Base-by-base conservation (phyloP, 2,797 vertebrate species). In the Micropoecilia bifurca region DNA sequence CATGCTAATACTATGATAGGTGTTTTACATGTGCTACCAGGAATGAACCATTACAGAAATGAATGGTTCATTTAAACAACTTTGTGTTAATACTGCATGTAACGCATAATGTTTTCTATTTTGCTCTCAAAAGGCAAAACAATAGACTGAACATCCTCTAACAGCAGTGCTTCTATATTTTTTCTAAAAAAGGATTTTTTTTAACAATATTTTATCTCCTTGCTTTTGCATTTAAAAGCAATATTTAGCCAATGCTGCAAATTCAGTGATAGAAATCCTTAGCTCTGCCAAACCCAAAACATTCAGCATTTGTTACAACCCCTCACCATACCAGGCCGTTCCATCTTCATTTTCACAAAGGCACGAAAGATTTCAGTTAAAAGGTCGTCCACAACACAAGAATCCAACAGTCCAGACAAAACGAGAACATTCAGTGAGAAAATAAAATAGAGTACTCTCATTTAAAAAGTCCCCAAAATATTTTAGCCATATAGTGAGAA, bases 311-410 rank as follows among this genome's bases (percentile, higher is more conserved):
- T 36, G 16, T 50, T 30, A 48, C 2, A 36, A 36, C 18, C 33
- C 12, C 10, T 12, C 33, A 25, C 18, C 39, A 25, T 6, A 41
- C 1, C 18, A 39, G 63, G 36, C 36, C 36, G 22, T 78, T 53
- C 25, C 39, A 73, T 59, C 53, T 57, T 71, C 68, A 57, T 30
- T 81, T 82, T 72, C 57, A 73, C 50, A 89, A 94, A 94, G 94
- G 92, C 92, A 93, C 91, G 91, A 91, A 83, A 83, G 79, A 85
- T 87, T 68, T 90, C 80, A 90, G 80, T 61, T 88, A 87, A 82
- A 28, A 36, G 78, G 50, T 88, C n/a, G 80, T 85, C 69, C 61
- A 86, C n/a, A 84, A 79, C 73, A 82, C 10, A 76, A 66, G 68
- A 80, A 80, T 79, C 76, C 76, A 41, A 87, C 80, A 88, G 83